Base-by-base conservation (phyloP, 2,113 vertebrate genomes). In the Cichladusa arquata region DNA sequence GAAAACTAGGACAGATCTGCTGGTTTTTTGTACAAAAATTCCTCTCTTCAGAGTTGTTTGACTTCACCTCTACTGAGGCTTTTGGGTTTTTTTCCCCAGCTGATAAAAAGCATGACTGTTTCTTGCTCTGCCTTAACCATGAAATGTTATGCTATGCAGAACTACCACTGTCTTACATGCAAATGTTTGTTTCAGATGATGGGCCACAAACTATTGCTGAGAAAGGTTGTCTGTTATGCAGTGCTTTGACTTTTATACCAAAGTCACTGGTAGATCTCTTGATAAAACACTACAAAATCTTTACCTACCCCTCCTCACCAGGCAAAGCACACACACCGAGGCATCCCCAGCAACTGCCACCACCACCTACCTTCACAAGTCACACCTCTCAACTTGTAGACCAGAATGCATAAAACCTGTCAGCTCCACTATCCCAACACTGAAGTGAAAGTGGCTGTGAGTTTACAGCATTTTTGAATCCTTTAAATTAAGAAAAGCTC, bases 11-110 rank as follows among this genome's bases (percentile, higher is more conserved):
- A 51, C 53, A 81, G 22, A 42, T 25, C 24, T 77, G 25, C 3
- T 83, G 31, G 0, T 58, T 82, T 87, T 81, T n/a, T 42, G 20
- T 65, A 51, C 14, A 50, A 76, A 92, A 85, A 57, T 23, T 19
- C 8, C 20, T 79, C 34, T 22, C 33, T 76, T 76, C 18, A 79
- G 56, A 57, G 18, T 15, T 53, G 28, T 64, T 81, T 60, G 47
- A 66, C 14, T 86, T 72, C 18, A 53, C 8, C 15, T 84, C 67
- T 24, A 33, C 17, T 57, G n/a, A 78, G 5, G 29, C 12, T 53
- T 61, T 45, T 3, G 15, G 5, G 0, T 1, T 19, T 67, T 65
- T 28, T n/a, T 9, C 2, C 2, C n/a, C 1, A 4, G 36, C 17
- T 80, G 11, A 12, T 83, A 66, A 86, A 87, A 86, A 77, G 28